Conservation (phyloP, 2,888 invertebrate species). For the Mimumesa dahlbomi region DNA sequence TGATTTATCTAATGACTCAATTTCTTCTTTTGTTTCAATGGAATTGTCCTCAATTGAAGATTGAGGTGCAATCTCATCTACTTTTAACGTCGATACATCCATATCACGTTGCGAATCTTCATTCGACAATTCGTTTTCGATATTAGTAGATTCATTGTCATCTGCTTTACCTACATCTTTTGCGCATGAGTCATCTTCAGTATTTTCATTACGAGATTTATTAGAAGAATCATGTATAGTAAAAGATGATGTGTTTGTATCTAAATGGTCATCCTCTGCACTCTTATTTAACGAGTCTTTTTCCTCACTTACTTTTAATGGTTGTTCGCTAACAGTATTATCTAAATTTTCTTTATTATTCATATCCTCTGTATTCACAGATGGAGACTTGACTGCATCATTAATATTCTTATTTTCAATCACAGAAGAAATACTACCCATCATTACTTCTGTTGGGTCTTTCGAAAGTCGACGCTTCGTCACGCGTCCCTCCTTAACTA, state of each 20-base stretch:
- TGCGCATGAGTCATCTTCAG: too few relatives aligned
- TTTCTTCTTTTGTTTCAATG: background rate
- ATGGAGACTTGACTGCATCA: too few relatives aligned
- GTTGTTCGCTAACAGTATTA: conserved; percentile 3
- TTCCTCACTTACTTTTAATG: background rate
- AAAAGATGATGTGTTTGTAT: background rate
- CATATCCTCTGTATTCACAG: background rate
- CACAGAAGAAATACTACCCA: background rate
- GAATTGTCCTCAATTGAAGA: background rate
- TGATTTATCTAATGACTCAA: background rate
- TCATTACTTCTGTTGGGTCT: conserved; percentile 10
- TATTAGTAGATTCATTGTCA: too few relatives aligned
- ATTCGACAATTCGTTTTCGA: background rate
- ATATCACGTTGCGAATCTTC: background rate
- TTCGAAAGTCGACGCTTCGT: conserved; percentile 16
- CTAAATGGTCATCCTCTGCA: background rate
- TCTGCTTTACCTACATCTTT: too few relatives aligned
- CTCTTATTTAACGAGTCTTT: conserved; percentile 6
- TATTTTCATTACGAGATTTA: too few relatives aligned
- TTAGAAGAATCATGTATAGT: too few relatives aligned
- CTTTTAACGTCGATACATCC: too few relatives aligned
- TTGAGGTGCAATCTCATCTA: background rate
- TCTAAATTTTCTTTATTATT: background rate
- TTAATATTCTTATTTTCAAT: background rate
- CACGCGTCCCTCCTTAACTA: background rate